phyloP scores from a whole-genome alignment of 2,888 invertebrate genomes.

The Leptinotarsa haldemani region DNA sequence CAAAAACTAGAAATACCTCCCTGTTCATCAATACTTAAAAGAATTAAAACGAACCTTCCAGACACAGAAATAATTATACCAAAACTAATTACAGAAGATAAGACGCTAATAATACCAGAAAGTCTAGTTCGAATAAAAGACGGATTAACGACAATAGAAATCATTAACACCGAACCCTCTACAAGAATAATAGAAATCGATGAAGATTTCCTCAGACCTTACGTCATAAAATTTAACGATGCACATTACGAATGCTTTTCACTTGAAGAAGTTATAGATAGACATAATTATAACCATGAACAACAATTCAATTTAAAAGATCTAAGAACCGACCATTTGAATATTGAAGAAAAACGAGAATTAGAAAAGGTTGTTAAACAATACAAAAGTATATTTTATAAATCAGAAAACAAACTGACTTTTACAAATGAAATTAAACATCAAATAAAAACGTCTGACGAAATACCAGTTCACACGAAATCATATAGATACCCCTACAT shows the following conservation, averaged over 20 bases:
- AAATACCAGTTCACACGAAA: no score
- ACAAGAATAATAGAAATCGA: not conserved
- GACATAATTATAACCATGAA: not conserved
- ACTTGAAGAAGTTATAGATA: not conserved
- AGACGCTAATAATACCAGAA: not conserved
- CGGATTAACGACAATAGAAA: slow-evolving; percentile 4
- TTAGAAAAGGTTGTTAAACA: slow-evolving; percentile 16
- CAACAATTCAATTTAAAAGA: not conserved
- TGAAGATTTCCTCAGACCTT: not conserved
- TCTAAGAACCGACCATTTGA: slow-evolving; percentile 22
- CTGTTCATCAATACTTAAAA: not conserved
- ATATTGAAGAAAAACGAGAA: slow-evolving; percentile 26
- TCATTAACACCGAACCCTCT: not conserved
- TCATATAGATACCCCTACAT: no score
- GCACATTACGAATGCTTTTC: not conserved
- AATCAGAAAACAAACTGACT: no score
- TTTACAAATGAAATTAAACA: no score
- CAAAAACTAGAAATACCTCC: slow-evolving; percentile 13
- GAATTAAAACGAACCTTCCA: slow-evolving; percentile 21
- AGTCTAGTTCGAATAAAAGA: slow-evolving; percentile 3
- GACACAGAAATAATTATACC: not conserved
- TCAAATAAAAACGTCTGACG: no score
- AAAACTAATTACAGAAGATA: not conserved
- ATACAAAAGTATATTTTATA: no score
- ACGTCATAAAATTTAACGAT: not conserved